Base-by-base conservation (phyloP, 1,140 invertebrate genomes). In the Psix sp. region DNA sequence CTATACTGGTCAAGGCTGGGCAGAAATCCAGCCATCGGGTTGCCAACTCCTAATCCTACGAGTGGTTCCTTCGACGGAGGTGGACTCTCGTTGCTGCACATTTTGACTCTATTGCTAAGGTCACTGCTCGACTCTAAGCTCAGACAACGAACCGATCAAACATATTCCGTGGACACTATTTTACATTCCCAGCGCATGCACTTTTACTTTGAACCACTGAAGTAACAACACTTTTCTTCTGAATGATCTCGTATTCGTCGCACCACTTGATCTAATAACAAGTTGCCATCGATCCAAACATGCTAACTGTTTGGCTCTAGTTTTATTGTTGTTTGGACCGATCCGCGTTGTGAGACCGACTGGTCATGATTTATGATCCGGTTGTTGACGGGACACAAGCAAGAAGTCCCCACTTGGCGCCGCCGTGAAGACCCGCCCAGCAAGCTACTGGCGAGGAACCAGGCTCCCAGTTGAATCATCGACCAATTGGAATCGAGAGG, bases 1-100 rank as follows among this genome's bases (percentile, higher is more conserved):
- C 94, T 89, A 79, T 95, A 95, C 77, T 95, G 94, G 62, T 96
- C 94, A 26, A 95, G 83, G 0, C 93, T 90, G 2, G 91, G 89
- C 13, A 91, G 85, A 62, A 87, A 86, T 1, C 82, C 77, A 4
- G 81, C 73, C 80, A 86, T 86, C 0, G 85, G 82, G 54, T 80
- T 85, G 0, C 78, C 78, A 33, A 78, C 77, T 10, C 78, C 68
- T 6, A 86, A 40, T 1, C 82, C 80, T 20, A 86, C 80, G 11
- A 86, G 35, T 0, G 84, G 79, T 17, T 86, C 84, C 48, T 86
- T 86, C 1, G 84, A 63, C 0, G 86, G 83, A 6, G 86, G 84
- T 13, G 86, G 84, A 17, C 85, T 86, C 51, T 86, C 86, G 77
- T 86, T 86, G 62, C 81, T 87, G 54, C 86, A 87, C 86, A 87